These are phyloP conservation scores for Corythornis madagascariensis DNA, from an alignment of 2,113 vertebrate genomes.

Conservation along the genomic window DNA sequence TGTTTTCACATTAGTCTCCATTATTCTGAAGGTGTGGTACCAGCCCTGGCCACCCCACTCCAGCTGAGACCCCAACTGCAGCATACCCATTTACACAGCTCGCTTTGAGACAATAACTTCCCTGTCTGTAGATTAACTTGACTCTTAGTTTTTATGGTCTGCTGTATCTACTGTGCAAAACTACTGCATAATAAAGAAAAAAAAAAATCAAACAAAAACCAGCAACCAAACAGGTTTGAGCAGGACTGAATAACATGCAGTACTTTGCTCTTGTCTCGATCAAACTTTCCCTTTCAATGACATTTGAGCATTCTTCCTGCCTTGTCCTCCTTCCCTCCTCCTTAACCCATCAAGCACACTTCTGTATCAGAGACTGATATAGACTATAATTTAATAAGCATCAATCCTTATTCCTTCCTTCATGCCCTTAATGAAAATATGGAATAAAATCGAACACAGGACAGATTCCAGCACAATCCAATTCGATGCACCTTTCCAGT, in stretches of 20 bases:
- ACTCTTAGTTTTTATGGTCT: background rate
- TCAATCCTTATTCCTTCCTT: slow-evolving; percentile 19
- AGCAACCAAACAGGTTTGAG: background rate
- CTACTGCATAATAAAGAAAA: background rate
- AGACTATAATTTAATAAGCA: slow-evolving; percentile 14
- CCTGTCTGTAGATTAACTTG: background rate
- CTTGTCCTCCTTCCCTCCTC: background rate
- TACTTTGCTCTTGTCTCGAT: background rate
- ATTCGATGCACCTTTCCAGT: background rate
- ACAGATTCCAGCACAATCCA: slow-evolving; percentile 1
- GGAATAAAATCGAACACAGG: slow-evolving; percentile 10
- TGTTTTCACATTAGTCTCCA: background rate
- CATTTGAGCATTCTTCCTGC: background rate
- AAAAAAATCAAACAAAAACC: no score
- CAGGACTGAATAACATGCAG: background rate
- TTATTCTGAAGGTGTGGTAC: background rate
- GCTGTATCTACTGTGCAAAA: background rate
- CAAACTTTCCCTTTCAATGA: background rate
- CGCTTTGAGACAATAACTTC: background rate
- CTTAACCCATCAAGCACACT: background rate
- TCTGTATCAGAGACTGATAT: background rate
- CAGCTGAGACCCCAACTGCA: background rate
- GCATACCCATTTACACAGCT: background rate
- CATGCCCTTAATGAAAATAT: slow-evolving; percentile 48
- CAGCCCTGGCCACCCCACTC: background rate